These are phyloP conservation scores for Mactromeris polynyma DNA, from an alignment of 2,888 invertebrate genomes.

Conservation along the genomic window DNA sequence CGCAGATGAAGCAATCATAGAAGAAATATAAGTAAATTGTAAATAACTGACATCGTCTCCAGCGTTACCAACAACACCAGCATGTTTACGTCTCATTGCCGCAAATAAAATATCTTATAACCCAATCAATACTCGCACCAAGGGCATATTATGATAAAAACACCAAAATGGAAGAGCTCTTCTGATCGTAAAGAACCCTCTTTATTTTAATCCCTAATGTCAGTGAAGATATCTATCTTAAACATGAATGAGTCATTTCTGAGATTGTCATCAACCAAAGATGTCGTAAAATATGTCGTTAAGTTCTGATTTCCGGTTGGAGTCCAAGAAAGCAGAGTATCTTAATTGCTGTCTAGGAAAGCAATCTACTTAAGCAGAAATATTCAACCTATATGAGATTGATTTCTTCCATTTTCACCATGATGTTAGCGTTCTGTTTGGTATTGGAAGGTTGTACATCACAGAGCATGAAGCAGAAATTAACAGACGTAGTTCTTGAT, in stretches of 20 bases:
- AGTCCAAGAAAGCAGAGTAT: not conserved
- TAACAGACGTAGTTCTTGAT: not conserved
- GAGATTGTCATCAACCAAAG: not conserved
- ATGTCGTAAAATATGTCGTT: conserved; percentile 18
- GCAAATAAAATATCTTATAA: too few species aligned
- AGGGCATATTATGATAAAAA: not conserved
- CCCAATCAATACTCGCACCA: not conserved
- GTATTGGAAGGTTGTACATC: not conserved
- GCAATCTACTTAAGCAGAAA: not conserved
- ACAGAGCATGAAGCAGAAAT: not conserved
- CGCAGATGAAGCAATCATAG: too few species aligned
- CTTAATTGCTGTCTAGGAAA: conserved; percentile 12
- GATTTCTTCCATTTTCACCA: not conserved
- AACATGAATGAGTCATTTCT: not conserved
- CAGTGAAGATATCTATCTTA: too few species aligned
- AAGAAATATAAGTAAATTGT: too few species aligned
- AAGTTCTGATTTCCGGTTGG: not conserved
- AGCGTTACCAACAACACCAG: too few species aligned
- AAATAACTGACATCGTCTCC: too few species aligned
- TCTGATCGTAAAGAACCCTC: too few species aligned
- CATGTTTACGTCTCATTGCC: too few species aligned
- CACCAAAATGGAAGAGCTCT: too few species aligned
- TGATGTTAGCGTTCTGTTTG: not conserved
- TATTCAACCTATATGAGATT: not conserved
- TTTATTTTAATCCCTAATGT: too few species aligned